A percentile compares a stretch with the other conserved stretches of the same genome.
These are phyloP conservation scores for Cervus canadensis DNA, from an alignment of 2,113 vertebrate species.

Conservation along the genomic window DNA sequence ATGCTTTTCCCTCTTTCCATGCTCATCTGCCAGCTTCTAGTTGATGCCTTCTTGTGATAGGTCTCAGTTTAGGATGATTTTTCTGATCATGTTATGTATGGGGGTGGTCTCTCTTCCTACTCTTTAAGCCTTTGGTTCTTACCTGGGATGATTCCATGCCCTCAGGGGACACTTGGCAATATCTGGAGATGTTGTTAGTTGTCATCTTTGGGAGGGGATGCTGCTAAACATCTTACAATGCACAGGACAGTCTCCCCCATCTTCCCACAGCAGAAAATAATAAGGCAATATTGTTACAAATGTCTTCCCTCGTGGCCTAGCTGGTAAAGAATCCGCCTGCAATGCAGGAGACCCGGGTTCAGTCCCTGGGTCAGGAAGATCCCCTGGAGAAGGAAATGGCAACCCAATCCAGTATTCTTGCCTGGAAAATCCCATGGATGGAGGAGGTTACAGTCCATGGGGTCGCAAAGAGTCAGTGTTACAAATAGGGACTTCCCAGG, in stretches of 20 bases:
- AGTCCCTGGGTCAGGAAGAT: no score
- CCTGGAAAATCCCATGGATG: no score
- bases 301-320: no score
- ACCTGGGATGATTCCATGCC: neutral
- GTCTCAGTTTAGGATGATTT: neutral
- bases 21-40: neutral
- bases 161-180: neutral
- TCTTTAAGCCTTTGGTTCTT: neutral
- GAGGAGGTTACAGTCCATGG: no score
- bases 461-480: neutral
- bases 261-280: neutral
- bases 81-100: neutral
- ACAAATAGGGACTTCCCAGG: neutral
- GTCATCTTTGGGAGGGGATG: neutral
- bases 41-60: neutral
- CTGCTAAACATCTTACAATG: neutral
- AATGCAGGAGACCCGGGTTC: no score
- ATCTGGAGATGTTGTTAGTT: neutral
- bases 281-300: neutral
- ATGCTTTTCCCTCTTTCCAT: neutral
- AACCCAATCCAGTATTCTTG: no score
- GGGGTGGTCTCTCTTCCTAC: no score
- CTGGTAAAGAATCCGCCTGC: no score
- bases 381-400: no score
- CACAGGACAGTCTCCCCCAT: fast-evolving